phyloP scores from a whole-genome alignment of 2,888 invertebrate species.

The Caenorhabditis sp. region DNA sequence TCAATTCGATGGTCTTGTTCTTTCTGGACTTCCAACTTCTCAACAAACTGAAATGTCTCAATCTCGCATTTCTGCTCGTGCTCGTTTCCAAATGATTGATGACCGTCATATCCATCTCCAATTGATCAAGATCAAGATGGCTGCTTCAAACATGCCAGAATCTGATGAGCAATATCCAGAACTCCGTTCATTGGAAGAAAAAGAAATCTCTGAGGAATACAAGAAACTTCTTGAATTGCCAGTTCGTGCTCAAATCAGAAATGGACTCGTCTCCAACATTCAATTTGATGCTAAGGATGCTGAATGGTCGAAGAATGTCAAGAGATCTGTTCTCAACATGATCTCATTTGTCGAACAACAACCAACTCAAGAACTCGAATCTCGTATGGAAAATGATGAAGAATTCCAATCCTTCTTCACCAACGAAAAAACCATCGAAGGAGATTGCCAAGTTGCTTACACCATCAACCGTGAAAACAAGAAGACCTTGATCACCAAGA shows the following conservation, averaged over 20 bases:
- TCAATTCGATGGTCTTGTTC: conserved; percentile 39
- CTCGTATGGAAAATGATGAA: conserved; percentile 10
- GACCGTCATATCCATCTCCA: conserved; percentile 37
- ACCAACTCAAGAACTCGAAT: conserved; percentile 9
- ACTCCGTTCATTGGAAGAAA: conserved; percentile 35
- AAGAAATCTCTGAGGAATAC: conserved; percentile 36
- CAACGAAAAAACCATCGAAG: conserved; percentile 59
- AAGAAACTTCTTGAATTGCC: conserved; percentile 45
- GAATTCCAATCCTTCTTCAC: conserved; percentile 32
- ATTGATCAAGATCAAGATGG: conserved; percentile 23
- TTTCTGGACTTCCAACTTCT: conserved; percentile 43
- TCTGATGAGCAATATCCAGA: conserved; percentile 9
- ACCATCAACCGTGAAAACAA: conserved; percentile 36
- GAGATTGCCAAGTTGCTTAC: conserved; percentile 61
- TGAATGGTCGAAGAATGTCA: conserved; percentile 67
- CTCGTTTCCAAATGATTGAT: conserved; percentile 36
- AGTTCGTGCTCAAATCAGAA: conserved; percentile 40
- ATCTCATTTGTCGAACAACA: conserved; percentile 41
- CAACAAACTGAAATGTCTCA: conserved; percentile 29
- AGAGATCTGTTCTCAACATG: conserved; percentile 65
- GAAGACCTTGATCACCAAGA: conserved; percentile 44
- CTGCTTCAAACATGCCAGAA: conserved; percentile 23
- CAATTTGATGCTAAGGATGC: conserved; percentile 55
- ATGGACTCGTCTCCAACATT: conserved; percentile 51
- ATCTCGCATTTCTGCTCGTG: conserved; percentile 38